A percentile compares a stretch with the other conserved stretches of the same genome.
phyloP scores from a whole-genome alignment of 2,888 invertebrate species.

The Cephus spinipes region DNA sequence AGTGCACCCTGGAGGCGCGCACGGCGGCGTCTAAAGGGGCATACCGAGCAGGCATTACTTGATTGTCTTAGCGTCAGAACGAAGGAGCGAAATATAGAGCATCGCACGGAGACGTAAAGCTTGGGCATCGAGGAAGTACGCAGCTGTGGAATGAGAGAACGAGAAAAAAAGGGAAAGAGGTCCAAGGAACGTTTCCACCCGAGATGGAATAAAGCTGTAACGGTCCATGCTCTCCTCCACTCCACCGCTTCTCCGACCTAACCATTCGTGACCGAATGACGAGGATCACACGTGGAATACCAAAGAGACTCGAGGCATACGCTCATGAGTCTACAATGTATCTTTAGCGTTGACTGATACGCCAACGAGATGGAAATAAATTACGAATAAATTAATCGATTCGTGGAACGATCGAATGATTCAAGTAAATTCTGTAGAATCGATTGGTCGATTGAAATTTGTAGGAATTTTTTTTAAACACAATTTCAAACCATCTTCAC shows the following conservation, averaged over 20 bases:
- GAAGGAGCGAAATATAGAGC: conserved; percentile 5
- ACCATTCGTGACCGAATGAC: conserved; percentile 31
- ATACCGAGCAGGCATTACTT: conserved; percentile 66
- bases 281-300: conserved; percentile 43
- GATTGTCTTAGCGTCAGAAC: conserved; percentile 52
- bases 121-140: too few species aligned
- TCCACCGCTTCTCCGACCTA: background rate
- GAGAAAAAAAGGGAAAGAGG: conserved; percentile 5
- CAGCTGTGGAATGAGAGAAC: background rate
- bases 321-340: too few species aligned
- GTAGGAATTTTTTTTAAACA: too few species aligned
- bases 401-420: too few species aligned
- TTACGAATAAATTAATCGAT: too few species aligned
- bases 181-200: conserved; percentile 19
- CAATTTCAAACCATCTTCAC: too few species aligned
- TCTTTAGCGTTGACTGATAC: too few species aligned
- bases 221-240: conserved; percentile 21
- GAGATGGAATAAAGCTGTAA: conserved; percentile 10
- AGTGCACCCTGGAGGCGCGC: conserved; percentile 59
- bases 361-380: too few species aligned
- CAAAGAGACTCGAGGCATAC: conserved; percentile 19
- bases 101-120: too few species aligned
- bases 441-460: too few species aligned
- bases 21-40: conserved; percentile 46
- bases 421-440: too few species aligned